Conservation (phyloP, 2,888 invertebrate genomes). For the Macaria liturata region DNA sequence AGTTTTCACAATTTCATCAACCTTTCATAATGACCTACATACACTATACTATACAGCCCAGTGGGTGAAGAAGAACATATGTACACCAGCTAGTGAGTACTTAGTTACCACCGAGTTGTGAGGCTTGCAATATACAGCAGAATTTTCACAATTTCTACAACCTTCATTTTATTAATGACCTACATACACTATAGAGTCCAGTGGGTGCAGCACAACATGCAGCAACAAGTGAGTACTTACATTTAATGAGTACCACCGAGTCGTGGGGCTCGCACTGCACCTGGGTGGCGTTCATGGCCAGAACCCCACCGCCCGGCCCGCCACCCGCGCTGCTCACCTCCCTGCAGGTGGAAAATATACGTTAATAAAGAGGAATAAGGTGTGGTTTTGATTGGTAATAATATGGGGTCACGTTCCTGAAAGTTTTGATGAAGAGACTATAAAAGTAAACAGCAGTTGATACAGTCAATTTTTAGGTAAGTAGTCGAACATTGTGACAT, state of each 20-base stretch:
- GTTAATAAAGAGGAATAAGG: constrained; percentile 16
- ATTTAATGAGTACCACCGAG: constrained; percentile 89
- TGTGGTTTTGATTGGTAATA: background rate
- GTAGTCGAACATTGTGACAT: too few relatives aligned
- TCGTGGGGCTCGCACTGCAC: constrained; percentile 88
- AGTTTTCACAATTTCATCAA: too few relatives aligned
- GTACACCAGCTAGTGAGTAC: too few relatives aligned
- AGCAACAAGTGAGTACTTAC: constrained; percentile 76
- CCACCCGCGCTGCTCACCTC: constrained; percentile 78
- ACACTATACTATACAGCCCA: too few relatives aligned
- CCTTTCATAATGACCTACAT: background rate
- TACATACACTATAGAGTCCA: too few relatives aligned
- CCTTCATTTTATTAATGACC: too few relatives aligned
- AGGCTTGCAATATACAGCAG: too few relatives aligned
- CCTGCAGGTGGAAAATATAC: constrained; percentile 48
- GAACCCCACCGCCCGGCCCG: constrained; percentile 79
- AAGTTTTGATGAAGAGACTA: background rate
- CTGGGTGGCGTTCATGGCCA: constrained; percentile 83
- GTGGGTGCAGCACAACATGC: too few relatives aligned
- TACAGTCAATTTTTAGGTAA: too few relatives aligned
- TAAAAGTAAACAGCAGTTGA: too few relatives aligned
- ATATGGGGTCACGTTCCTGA: background rate
- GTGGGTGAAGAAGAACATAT: constrained; percentile 35
- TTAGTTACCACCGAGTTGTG: too few relatives aligned
- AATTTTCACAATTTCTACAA: too few relatives aligned